A percentile compares a stretch with the other conserved stretches of the same genome.
Conservation (phyloP, 2,113 vertebrate species). For the Nettapus auritus region DNA sequence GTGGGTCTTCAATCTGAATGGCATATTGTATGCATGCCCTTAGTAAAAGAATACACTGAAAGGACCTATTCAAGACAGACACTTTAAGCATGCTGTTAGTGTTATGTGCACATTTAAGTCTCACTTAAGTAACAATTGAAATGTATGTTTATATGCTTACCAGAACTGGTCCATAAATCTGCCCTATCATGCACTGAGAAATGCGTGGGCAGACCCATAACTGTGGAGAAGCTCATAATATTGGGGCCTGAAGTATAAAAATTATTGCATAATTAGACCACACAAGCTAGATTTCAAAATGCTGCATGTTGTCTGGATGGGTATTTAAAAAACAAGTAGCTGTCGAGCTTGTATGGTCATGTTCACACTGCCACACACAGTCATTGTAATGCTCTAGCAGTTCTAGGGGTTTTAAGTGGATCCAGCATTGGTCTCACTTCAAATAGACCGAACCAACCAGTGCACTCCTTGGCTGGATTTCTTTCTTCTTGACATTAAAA, state of each 20-base stretch:
- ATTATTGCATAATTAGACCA: conserved; percentile 71
- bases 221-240: conserved; percentile 67
- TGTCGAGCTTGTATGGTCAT: conserved; percentile 55
- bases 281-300: conserved; percentile 72
- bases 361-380: conserved; percentile 69
- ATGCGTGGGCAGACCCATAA: conserved; percentile 54
- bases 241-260: conserved; percentile 66
- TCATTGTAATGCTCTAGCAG: conserved; percentile 73
- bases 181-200: conserved; percentile 56
- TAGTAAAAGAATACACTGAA: not conserved
- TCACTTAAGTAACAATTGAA: not conserved
- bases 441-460: conserved; percentile 61
- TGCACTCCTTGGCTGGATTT: not conserved
- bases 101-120: not conserved
- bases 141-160: not conserved
- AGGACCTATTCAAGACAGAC: not conserved
- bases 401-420: conserved; percentile 49
- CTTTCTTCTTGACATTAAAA: conserved; percentile 70
- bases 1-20: not conserved
- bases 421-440: conserved; percentile 62
- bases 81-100: not conserved
- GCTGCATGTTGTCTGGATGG: conserved; percentile 44
- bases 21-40: not conserved
- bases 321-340: conserved; percentile 66
- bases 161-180: conserved; percentile 28